Percentiles rank a stretch among this genome's conserved stretches.
phyloP scores from a whole-genome alignment of 35 echinoderm and acorn worm species.

The Diadema setosum region DNA sequence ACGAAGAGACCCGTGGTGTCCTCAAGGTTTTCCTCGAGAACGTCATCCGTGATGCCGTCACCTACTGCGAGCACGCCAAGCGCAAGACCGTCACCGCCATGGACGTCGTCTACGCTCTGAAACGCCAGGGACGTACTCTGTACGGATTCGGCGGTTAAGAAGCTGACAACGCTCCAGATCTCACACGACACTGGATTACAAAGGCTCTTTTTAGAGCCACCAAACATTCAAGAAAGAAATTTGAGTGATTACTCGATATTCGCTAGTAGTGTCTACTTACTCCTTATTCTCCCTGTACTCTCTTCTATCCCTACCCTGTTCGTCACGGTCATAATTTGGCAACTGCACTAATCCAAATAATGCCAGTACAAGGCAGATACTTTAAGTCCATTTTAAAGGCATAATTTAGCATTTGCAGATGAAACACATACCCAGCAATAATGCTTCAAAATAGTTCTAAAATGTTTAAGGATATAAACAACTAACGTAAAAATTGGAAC shows the following conservation, averaged over 20 bases:
- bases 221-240: constrained; percentile 47
- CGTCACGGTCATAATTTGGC: too few species aligned
- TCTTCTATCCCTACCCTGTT: too few species aligned
- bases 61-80: constrained; percentile 68
- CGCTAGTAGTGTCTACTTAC: too few species aligned
- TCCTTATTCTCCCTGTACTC: too few species aligned
- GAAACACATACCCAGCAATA: too few species aligned
- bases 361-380: too few species aligned
- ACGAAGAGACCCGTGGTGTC: constrained; percentile 75
- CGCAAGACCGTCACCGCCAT: constrained; percentile 75
- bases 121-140: constrained; percentile 69
- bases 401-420: too few species aligned
- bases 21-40: constrained; percentile 72
- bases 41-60: constrained; percentile 77
- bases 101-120: constrained; percentile 84
- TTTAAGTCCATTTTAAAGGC: too few species aligned
- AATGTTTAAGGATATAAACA: too few species aligned
- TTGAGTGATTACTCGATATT: background rate
- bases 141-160: constrained; percentile 71
- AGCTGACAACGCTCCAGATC: background rate
- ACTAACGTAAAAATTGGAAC: too few species aligned
- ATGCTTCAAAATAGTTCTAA: too few species aligned
- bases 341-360: too few species aligned
- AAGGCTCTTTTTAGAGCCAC: constrained; percentile 72
- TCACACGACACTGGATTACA: background rate